phyloP scores from a whole-genome alignment of 2,113 vertebrate species.

The Urocolius indicus region DNA sequence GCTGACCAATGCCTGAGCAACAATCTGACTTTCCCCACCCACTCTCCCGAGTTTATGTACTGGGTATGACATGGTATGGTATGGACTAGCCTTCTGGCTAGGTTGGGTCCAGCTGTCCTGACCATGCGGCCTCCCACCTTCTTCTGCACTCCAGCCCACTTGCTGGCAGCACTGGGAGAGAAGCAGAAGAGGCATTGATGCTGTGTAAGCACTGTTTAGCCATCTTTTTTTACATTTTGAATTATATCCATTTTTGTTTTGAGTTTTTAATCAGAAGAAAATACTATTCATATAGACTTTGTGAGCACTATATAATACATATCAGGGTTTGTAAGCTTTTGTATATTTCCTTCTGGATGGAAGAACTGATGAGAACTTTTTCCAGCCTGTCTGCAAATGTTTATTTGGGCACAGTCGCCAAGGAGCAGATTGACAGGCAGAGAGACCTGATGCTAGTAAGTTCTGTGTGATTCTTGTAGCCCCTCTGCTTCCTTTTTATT shows the following conservation, averaged over 20 bases:
- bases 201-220: too few species aligned
- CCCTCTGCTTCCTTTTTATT: not conserved
- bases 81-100: too few species aligned
- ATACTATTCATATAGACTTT: not conserved
- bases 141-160: too few species aligned
- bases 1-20: too few species aligned
- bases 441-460: not conserved
- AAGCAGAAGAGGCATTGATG: too few species aligned
- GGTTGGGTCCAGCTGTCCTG: too few species aligned
- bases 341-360: not conserved
- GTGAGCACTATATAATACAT: not conserved
- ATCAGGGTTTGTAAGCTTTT: not conserved
- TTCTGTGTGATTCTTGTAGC: not conserved
- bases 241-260: not conserved
- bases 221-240: too few species aligned
- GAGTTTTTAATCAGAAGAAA: not conserved
- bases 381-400: not conserved
- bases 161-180: too few species aligned
- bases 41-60: too few species aligned
- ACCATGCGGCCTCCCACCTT: too few species aligned
- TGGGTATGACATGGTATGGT: too few species aligned
- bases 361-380: not conserved
- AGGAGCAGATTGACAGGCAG: not conserved
- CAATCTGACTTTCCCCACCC: too few species aligned
- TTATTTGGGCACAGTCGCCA: not conserved